phyloP scores from a whole-genome alignment of 2,888 invertebrate genomes.

The Athrips mouffetella region DNA sequence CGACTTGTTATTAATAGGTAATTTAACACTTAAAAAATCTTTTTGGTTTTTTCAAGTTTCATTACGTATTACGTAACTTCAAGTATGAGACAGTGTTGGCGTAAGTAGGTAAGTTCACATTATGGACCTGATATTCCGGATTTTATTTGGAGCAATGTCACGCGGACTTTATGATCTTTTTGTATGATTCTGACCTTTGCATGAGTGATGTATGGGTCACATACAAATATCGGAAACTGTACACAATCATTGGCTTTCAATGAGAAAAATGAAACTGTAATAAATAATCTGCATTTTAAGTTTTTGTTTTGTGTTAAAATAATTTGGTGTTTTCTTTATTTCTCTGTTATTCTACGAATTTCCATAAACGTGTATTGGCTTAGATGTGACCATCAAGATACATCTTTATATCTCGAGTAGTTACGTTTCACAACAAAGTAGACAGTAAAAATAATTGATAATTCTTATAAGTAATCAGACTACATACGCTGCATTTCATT shows the following conservation, averaged over 20 bases:
- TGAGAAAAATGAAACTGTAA: background rate
- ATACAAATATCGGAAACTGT: background rate
- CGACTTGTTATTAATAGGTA: background rate
- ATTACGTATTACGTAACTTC: conserved; percentile 44
- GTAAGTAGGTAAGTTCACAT: conserved; percentile 46
- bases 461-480: no score
- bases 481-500: no score
- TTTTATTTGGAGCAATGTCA: conserved; percentile 14
- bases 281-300: no score
- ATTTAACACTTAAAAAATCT: background rate
- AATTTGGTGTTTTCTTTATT: no score
- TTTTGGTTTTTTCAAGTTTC: background rate
- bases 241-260: background rate
- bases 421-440: no score
- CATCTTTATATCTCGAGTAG: no score
- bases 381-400: no score
- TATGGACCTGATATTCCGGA: conserved; percentile 6
- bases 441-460: no score
- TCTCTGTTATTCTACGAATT: no score
- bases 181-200: background rate
- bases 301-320: no score
- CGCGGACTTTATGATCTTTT: background rate
- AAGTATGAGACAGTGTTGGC: conserved; percentile 68
- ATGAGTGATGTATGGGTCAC: background rate
- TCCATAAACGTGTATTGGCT: no score